Base-by-base conservation (phyloP, 92 coral and sea anemone genomes). In the Paragorgia papillata region DNA sequence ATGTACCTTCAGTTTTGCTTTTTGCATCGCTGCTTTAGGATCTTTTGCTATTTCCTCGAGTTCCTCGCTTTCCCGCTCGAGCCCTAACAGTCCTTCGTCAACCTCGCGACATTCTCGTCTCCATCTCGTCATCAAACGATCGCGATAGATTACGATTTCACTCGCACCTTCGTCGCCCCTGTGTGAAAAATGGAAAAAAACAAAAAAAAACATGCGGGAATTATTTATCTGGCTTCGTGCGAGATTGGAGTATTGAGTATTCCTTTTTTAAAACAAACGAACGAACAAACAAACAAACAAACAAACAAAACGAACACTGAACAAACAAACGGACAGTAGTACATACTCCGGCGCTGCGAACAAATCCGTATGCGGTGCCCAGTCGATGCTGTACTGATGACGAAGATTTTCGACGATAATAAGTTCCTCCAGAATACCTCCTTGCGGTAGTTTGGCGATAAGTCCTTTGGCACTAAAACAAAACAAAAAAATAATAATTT, bases 81-180 rank as follows among this genome's bases (percentile, higher is more conserved):
- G 64, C 28, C 31, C 78, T 13, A 30, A n/a, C 19, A 71, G 8
- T 53, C 29, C 78, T 55, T 71, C 78, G 50, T 71, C 78, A 12
- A 71, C 63, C 25, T 71, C 78, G 19, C 78, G 58, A 34, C 78
- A 71, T 37, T 71, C 78, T 71, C 78, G 78, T 54, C 35, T 55
- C 78, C 78, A 71, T 33, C 33, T 71, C 37, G 78, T 54, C 78
- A 71, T 71, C 29, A 71, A 57, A 6, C 64, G 48, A 14, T 55
- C 78, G 34, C 78, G 78, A 22, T 71, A 71, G 20, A 71, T 53
- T 57, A 31, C 21, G 6, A 44, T 57, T 29, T 68, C 75, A 46
- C 26, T 4, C 3, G 58, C 75, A 49, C 37, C 58, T 44, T 68
- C 24, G 30, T 68, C 75, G 30, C 48, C 58, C 33, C 75, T 68